Base-by-base conservation (phyloP, 2,113 vertebrate genomes). In the Rhinolophus ferrumequinum region DNA sequence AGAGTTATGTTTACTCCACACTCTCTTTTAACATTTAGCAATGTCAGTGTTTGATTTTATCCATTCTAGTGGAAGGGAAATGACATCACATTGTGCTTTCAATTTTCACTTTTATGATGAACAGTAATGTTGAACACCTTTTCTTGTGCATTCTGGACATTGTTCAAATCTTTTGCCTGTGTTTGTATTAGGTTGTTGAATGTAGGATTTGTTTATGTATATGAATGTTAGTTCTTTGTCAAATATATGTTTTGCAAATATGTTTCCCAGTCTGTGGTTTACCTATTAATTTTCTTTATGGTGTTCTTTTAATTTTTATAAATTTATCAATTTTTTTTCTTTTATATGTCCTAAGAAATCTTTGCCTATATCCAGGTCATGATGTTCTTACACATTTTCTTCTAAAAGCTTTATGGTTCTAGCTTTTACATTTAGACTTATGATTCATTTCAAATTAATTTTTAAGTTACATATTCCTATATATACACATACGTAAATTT, bases 361-460 rank as follows among this genome's bases (percentile, higher is more conserved):
- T 52, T 85, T 87, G 54, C 18, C 13, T 93, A 33, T 41, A 35
- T 28, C 7, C 18, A n/a, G 19, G 26, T 81, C 58, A 75, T n/a
- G 1, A 10, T 58, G 4, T 66, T 92, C 9, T 84, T 85, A 30
- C 16, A 16, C 33, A 33, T 47, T 91, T 86, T 96, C 14, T 47
- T 58, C 38, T 67, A 82, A 50, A 52, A 56, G 8, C 38, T 75
- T 72, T 30, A 82, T 79, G 91, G 38, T 66, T 84, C 18, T 76
- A 64, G 14, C 44, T 88, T 94, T 92, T 82, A 81, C 28, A 77
- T 70, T 94, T 83, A 76, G 56, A 84, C 14, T 26, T 79, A 56
- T 79, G 33, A 73, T 28, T 24, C 21, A 58, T 73, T 10, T 94
- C 50, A 79, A 47, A 64, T 75, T 87, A 56, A 92, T 80, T 94